These are phyloP conservation scores for Sebastes itinus DNA, from an alignment of 2,797 vertebrate species.

Conservation along the genomic window DNA sequence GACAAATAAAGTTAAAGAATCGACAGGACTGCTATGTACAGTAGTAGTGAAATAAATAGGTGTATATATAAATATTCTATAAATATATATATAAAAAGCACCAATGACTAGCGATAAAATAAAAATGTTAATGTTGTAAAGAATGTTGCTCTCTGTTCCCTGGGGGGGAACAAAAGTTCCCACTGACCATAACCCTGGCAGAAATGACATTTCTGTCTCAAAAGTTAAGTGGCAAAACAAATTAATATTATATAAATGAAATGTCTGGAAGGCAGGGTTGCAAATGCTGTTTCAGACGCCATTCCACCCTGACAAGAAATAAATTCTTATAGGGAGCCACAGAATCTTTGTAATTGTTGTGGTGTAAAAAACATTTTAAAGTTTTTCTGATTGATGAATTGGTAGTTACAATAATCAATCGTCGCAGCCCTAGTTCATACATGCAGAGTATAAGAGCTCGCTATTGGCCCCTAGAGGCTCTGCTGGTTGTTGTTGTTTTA, in stretches of 20 bases:
- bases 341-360: background rate
- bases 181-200: background rate
- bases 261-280: background rate
- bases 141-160: background rate
- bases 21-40: background rate
- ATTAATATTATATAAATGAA: background rate
- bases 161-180: background rate
- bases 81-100: background rate
- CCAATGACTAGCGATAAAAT: background rate
- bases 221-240: background rate
- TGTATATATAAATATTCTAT: background rate
- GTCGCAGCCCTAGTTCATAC: background rate
- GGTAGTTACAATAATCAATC: background rate
- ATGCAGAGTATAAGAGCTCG: background rate
- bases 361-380: background rate
- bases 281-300: background rate
- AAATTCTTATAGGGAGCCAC: background rate
- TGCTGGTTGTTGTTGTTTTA: background rate
- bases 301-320: background rate
- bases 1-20: background rate
- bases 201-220: background rate
- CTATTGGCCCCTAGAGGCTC: background rate
- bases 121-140: background rate
- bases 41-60: background rate
- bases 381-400: background rate